Evolutionary conservation across 1,140 invertebrate species (phyloP).

Genomic region (Metaphire vulgaris): DNA sequence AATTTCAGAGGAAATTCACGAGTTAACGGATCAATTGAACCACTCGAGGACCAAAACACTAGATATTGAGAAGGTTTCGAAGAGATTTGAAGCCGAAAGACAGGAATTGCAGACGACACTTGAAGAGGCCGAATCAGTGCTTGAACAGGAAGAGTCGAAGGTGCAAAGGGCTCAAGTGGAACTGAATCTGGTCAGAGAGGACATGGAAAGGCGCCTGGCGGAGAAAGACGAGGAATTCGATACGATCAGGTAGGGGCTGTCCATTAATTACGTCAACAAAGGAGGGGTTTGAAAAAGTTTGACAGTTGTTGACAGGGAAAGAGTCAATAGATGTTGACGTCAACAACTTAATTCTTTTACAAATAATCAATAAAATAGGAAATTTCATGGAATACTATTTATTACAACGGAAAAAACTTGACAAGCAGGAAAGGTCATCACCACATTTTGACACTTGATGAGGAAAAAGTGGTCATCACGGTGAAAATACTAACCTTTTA

Average conservation of each 20-base stretch:
- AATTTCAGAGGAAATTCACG: conserved; percentile 83
- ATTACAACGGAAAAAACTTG: too few relatives aligned
- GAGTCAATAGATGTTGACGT: too few relatives aligned
- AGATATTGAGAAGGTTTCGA: conserved; percentile 95
- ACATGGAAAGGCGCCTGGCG: conserved; percentile 93
- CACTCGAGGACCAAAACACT: conserved; percentile 87
- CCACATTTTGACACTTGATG: too few relatives aligned
- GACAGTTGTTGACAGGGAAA: too few relatives aligned
- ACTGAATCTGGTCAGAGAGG: conserved; percentile 91
- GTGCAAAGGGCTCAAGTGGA: conserved; percentile 90
- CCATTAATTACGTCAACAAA: too few relatives aligned
- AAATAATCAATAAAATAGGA: too few relatives aligned
- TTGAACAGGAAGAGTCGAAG: conserved; percentile 71
- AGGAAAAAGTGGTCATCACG: too few relatives aligned
- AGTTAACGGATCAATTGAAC: conserved; percentile 94
- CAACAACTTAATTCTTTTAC: too few relatives aligned
- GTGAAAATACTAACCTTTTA: too few relatives aligned
- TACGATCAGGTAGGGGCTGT: conserved; percentile 78
- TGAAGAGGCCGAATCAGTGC: conserved; percentile 95
- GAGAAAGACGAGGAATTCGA: conserved; percentile 99
- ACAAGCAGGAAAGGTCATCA: too few relatives aligned
- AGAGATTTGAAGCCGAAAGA: conserved; percentile 96
- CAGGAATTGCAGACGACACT: conserved; percentile 95
- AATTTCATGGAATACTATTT: too few relatives aligned
- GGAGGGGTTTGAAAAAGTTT: too few relatives aligned